Base-by-base conservation (phyloP, 1,140 invertebrate species). In the Diachasma alloeum region DNA sequence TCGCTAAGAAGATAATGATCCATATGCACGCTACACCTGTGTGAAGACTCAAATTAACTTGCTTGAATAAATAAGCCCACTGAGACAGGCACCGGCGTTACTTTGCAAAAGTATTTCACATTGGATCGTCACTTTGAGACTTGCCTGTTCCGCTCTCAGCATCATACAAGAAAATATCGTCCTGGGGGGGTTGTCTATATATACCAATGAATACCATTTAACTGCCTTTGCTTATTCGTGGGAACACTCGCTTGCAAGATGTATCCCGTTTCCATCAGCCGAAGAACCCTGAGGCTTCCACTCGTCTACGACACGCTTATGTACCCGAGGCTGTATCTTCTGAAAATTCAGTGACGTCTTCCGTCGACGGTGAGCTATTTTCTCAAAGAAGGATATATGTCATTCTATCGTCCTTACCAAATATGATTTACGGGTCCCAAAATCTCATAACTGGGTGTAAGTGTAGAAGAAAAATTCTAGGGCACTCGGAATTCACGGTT, bases 131-230 rank as follows among this genome's bases (percentile, higher is more conserved):
- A 63, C 59, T 63, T 63, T 63, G 59, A 63, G 11, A 26, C 59
- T 26, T 26, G 59, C 22, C 24, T 31, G 59, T 63, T 63, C 8
- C 22, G 2, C 24, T 26, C 11, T 31, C 24, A 26, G 13, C 59
- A 31, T 63, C 26, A 31, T 24, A 31, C 59, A 63, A 10, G 59
- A 63, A 63, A 63, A 63, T 63, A 31, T 4, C 24, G 15, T 17
- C 15, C 48, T 53, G 48, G 44, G 15, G 48, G n/a, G 5, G 59
- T 26, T 63, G 15, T 8, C 19, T 63, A 15, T 15, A 63, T 63
- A 63, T 63, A 63, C 59, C 48, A 53, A 63, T 63, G 59, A 26
- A 63, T 63, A 63, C 59, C 24, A 10, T 63, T 63, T 63, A 63
- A 24, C 19, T 26, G 19, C 24, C 22, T 63, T 15, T 19, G 59